Percentiles rank a stretch among this genome's conserved stretches.
Conservation (phyloP, 2,113 vertebrate species). For the Synodontis membranacea region DNA sequence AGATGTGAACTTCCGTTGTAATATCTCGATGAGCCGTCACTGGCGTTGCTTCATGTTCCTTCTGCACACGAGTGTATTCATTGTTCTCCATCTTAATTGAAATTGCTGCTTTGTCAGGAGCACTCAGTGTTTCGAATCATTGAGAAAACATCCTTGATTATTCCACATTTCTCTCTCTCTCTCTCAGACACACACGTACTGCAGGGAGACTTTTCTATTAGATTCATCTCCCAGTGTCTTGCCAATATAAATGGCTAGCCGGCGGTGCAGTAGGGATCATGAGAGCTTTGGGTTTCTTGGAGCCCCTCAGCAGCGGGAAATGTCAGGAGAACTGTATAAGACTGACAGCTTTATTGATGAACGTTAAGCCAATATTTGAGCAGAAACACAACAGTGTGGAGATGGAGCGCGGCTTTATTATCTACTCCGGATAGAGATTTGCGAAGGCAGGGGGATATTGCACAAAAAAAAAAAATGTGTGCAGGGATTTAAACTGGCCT, state of each 20-base stretch:
- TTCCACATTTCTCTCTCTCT: background rate
- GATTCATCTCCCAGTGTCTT: slow-evolving; percentile 21
- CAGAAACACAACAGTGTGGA: background rate
- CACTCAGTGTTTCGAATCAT: background rate
- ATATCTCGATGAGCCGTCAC: background rate
- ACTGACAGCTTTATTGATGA: slow-evolving; percentile 41
- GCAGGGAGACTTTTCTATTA: slow-evolving; percentile 41
- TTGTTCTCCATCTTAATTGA: background rate
- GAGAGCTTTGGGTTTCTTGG: slow-evolving; percentile 27
- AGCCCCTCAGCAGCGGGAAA: slow-evolving; percentile 32
- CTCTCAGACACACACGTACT: background rate
- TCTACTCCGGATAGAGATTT: background rate
- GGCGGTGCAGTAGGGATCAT: slow-evolving; percentile 12
- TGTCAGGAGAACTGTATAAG: slow-evolving; percentile 46
- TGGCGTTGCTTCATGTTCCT: background rate
- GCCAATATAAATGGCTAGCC: slow-evolving; percentile 33
- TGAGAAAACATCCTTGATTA: background rate
- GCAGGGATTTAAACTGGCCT: slow-evolving; percentile 15
- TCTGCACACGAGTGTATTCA: background rate
- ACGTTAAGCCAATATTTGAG: slow-evolving; percentile 44
- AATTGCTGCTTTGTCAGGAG: background rate
- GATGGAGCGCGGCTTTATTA: slow-evolving; percentile 17
- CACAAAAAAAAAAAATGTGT: slow-evolving; percentile 14
- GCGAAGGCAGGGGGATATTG: slow-evolving; percentile 18
- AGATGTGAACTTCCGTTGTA: background rate